Percentiles rank a stretch among this genome's conserved stretches.
Conservation (phyloP, 1,140 invertebrate species). For the Drosophila littoralis region DNA sequence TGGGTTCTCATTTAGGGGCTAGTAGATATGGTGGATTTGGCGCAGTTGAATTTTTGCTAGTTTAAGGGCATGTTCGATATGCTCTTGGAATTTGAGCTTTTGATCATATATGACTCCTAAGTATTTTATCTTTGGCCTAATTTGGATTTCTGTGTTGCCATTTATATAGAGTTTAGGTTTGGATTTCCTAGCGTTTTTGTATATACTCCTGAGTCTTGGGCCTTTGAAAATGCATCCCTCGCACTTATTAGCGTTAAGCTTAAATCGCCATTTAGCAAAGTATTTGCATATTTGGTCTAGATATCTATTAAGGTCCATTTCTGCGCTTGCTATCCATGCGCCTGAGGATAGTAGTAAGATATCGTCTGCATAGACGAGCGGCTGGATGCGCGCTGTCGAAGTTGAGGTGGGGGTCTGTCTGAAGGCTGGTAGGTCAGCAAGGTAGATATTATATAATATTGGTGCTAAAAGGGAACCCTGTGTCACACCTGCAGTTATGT, state of each 20-base stretch:
- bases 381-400: constrained; percentile 3
- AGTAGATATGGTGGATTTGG: not conserved
- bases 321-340: constrained; percentile 5
- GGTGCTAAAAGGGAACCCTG: constrained; percentile 26
- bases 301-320: constrained; percentile 5
- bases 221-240: constrained; percentile 9
- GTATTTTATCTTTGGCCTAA: constrained; percentile 15
- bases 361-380: constrained; percentile 29
- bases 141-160: not conserved
- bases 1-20: not conserved
- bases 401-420: not conserved
- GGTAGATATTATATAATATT: constrained; percentile 20
- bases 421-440: too few species aligned
- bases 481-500: constrained; percentile 22
- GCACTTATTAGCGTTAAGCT: constrained; percentile 2
- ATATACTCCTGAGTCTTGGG: not conserved
- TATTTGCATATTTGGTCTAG: not conserved
- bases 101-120: constrained; percentile 1
- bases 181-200: not conserved
- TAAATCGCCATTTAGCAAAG: not conserved
- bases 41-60: not conserved
- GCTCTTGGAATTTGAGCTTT: constrained; percentile 4
- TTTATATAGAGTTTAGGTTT: constrained; percentile 4
- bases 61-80: not conserved
- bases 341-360: constrained; percentile 9